phyloP scores from a whole-genome alignment of 2,797 vertebrate species.

The Peromyscus aztecus region DNA sequence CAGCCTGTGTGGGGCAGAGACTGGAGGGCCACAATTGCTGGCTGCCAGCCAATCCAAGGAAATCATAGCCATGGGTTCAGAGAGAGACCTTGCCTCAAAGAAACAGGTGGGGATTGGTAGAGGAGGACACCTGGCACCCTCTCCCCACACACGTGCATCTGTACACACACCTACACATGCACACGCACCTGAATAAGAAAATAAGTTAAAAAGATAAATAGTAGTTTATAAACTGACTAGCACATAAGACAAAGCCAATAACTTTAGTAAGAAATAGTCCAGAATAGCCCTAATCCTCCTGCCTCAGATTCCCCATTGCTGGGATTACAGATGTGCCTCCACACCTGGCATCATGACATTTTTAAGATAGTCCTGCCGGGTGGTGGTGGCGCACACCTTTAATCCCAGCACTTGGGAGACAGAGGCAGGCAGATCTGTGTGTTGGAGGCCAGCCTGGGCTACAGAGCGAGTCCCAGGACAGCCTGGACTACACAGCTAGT shows the following conservation, averaged over 20 bases:
- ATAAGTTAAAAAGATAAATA: not conserved
- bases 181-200: not conserved
- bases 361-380: not conserved
- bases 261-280: not conserved
- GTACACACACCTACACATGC: not conserved
- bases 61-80: not conserved
- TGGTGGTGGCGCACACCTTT: accelerated
- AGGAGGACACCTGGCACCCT: not conserved
- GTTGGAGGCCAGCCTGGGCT: not conserved
- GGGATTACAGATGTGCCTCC: not conserved
- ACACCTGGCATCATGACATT: not conserved
- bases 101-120: not conserved
- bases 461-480: not conserved
- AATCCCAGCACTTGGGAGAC: not conserved
- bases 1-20: not conserved
- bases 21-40: not conserved
- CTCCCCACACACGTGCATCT: not conserved
- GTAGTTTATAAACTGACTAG: not conserved
- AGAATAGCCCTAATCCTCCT: not conserved
- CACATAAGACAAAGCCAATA: not conserved
- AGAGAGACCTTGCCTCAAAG: not conserved
- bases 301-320: not conserved
- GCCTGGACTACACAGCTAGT: not conserved
- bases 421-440: not conserved
- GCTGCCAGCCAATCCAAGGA: no score